A percentile compares a stretch with the other conserved stretches of the same genome.
These are phyloP conservation scores for Cremastobaeus sp. DNA, from an alignment of 2,888 invertebrate genomes.

Conservation along the genomic window DNA sequence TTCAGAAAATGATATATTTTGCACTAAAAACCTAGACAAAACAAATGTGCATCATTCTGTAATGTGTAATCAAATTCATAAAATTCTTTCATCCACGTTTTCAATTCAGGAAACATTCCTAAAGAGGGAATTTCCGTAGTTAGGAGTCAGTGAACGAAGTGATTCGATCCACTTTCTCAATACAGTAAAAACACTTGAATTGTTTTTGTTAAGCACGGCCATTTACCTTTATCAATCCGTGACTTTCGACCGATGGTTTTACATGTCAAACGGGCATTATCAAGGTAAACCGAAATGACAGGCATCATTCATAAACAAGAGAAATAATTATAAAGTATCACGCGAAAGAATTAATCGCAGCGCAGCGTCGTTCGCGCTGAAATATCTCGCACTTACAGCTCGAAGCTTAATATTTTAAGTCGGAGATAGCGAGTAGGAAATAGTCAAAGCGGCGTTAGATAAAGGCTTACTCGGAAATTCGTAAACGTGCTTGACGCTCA, in stretches of 20 bases:
- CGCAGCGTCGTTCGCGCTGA: conserved; percentile 46
- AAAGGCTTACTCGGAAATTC: conserved; percentile 61
- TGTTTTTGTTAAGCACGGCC: too few relatives aligned
- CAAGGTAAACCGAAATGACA: conserved; percentile 28
- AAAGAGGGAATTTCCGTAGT: too few relatives aligned
- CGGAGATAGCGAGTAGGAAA: conserved; percentile 65
- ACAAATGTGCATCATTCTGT: too few relatives aligned
- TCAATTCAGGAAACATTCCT: too few relatives aligned
- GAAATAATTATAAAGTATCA: conserved; percentile 50
- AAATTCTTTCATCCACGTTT: too few relatives aligned
- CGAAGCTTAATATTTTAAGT: conserved; percentile 64
- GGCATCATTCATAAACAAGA: conserved; percentile 50
- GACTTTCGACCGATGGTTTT: background rate
- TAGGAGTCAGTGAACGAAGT: too few relatives aligned
- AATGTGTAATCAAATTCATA: too few relatives aligned
- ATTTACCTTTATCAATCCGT: conserved; percentile 29
- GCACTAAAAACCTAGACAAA: too few relatives aligned
- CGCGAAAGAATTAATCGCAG: conserved; percentile 56
- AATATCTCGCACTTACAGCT: conserved; percentile 49
- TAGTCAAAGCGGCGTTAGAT: conserved; percentile 61
- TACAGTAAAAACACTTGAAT: too few relatives aligned
- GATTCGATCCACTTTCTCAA: too few relatives aligned
- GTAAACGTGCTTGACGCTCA: conserved; percentile 64
- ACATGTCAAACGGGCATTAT: conserved; percentile 39
- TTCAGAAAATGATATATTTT: too few relatives aligned